Percentiles rank a stretch among this genome's conserved stretches.
Conservation (phyloP, 35 echinoderm and acorn worm genomes). For the Lytechinus pictus region DNA sequence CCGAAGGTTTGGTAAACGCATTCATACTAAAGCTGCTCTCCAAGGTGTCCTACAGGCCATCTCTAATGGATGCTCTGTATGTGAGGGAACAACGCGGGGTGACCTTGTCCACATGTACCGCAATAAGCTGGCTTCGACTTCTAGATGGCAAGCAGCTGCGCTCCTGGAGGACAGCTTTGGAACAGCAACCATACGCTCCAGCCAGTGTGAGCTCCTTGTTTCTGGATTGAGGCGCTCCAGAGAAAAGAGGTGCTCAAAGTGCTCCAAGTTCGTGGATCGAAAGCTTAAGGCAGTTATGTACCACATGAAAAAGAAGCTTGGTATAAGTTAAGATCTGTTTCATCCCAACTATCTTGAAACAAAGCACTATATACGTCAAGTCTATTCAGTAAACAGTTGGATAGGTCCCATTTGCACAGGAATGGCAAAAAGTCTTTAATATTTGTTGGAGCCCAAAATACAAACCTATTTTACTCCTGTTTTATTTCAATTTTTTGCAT, state of each 20-base stretch:
- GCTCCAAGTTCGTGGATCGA: constrained; percentile 36
- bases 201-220: constrained; percentile 40
- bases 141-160: constrained; percentile 24
- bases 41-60: constrained; percentile 43
- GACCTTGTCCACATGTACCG: constrained; percentile 50
- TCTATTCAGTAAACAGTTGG: neutral
- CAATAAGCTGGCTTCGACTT: constrained; percentile 35
- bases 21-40: constrained; percentile 41
- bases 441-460: too few species aligned
- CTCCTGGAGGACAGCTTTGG: constrained; percentile 43
- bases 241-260: constrained; percentile 32
- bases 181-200: constrained; percentile 21
- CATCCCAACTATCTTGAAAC: neutral
- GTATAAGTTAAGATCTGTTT: constrained; percentile 30
- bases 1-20: constrained; percentile 33
- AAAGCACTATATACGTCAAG: neutral
- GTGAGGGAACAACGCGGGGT: constrained; percentile 28
- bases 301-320: constrained; percentile 37
- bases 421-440: too few species aligned
- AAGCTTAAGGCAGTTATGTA: constrained; percentile 51
- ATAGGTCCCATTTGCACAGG: too few species aligned
- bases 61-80: constrained; percentile 33
- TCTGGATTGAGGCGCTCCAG: constrained; percentile 42
- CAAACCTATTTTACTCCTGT: too few species aligned
- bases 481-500: too few species aligned